Percentiles rank a stretch among this genome's conserved stretches.
These are phyloP conservation scores for Xanthorhoe spadicearia DNA, from an alignment of 2,888 invertebrate genomes.

Conservation along the genomic window DNA sequence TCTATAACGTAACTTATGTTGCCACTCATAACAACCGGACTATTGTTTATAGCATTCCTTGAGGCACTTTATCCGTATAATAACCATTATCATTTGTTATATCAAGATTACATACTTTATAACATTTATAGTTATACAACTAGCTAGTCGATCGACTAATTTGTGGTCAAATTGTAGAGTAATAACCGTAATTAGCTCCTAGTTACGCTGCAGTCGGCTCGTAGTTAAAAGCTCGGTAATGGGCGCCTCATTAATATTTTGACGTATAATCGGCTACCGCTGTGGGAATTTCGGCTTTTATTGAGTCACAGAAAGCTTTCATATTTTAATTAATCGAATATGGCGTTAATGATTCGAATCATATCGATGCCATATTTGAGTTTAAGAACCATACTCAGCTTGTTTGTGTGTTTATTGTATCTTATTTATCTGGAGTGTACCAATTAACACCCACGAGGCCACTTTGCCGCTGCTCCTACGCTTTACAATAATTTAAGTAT, in stretches of 20 bases:
- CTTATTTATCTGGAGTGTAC: conserved; percentile 36
- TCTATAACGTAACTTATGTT: conserved; percentile 25
- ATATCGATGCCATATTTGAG: conserved; percentile 11
- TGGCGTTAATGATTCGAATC: background rate
- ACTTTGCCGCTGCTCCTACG: conserved; percentile 52
- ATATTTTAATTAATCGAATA: conserved; percentile 6
- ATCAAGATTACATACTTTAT: conserved; percentile 13
- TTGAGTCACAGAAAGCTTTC: conserved; percentile 1
- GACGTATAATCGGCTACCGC: conserved; percentile 1
- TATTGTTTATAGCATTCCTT: conserved; percentile 35
- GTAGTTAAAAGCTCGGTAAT: conserved; percentile 17
- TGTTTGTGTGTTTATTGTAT: conserved; percentile 39
- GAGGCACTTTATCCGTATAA: conserved; percentile 16
- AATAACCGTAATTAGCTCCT: conserved; percentile 59
- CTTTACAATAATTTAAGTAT: conserved; percentile 50
- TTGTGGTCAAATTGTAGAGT: conserved; percentile 33
- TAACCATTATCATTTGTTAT: conserved; percentile 12
- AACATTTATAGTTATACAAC: background rate
- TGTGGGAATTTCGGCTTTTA: conserved; percentile 5
- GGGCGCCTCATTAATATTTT: conserved; percentile 12
- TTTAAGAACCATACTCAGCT: conserved; percentile 41
- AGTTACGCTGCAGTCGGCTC: conserved; percentile 42
- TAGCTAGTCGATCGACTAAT: conserved; percentile 1
- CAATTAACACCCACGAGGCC: conserved; percentile 61
- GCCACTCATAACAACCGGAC: conserved; percentile 46